A percentile compares a stretch with the other conserved stretches of the same genome.
These are phyloP conservation scores for Hyles euphorbiae DNA, from an alignment of 1,140 invertebrate genomes.

Conservation along the genomic window DNA sequence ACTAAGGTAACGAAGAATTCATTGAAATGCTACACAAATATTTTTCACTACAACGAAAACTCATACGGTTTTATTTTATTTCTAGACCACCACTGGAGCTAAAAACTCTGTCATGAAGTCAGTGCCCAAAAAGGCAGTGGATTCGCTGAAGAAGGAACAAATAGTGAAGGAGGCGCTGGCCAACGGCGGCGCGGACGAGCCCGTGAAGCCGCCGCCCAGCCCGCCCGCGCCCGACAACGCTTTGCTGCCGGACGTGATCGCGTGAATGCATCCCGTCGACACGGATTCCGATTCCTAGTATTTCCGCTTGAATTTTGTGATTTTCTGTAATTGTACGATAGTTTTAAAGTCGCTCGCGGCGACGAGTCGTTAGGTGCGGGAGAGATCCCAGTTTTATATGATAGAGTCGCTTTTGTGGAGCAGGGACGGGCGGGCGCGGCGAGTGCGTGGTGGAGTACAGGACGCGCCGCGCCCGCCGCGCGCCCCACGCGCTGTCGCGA, in stretches of 20 bases:
- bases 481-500: constrained; percentile 15
- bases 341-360: constrained; percentile 50
- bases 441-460: background rate
- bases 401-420: constrained; percentile 69
- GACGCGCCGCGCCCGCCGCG: constrained; percentile 10
- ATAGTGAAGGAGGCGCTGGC: constrained; percentile 23
- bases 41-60: background rate
- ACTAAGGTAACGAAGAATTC: constrained; percentile 48
- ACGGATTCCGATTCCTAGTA: constrained; percentile 56
- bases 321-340: constrained; percentile 73
- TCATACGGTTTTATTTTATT: constrained; percentile 7
- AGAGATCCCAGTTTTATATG: constrained; percentile 66
- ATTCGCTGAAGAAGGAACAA: constrained; percentile 35
- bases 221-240: constrained; percentile 60
- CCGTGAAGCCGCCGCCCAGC: constrained; percentile 55
- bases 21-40: too few species aligned
- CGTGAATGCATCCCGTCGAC: constrained; percentile 53
- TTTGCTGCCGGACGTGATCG: constrained; percentile 69
- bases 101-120: constrained; percentile 26
- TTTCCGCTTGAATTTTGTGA: constrained; percentile 73
- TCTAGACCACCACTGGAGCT: constrained; percentile 28
- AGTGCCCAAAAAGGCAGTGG: constrained; percentile 31
- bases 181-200: constrained; percentile 38
- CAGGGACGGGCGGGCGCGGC: constrained; percentile 31
- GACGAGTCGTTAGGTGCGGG: constrained; percentile 65